phyloP scores from a whole-genome alignment of 2,797 vertebrate species.

The Odontamblyopus rebecca region DNA sequence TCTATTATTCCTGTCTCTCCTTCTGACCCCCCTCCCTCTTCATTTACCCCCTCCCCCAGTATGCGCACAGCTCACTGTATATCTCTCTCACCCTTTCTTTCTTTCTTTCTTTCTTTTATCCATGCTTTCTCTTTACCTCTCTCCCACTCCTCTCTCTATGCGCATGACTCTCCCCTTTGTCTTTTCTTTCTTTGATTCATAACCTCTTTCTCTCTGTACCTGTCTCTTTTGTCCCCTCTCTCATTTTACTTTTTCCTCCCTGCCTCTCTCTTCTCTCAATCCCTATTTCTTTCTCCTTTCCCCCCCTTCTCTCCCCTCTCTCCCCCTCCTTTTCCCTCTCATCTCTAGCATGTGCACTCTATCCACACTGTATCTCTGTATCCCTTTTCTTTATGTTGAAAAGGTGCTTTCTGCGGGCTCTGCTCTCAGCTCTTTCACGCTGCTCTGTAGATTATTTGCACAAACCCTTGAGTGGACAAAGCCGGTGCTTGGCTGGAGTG shows the following conservation, averaged over 20 bases:
- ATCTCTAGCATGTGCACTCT: neutral
- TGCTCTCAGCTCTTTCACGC: conserved; percentile 50
- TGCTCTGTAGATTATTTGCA: conserved; percentile 26
- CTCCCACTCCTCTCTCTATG: neutral
- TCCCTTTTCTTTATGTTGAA: conserved; percentile 46
- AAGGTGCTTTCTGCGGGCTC: conserved; percentile 45
- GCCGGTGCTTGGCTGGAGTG: conserved; percentile 40
- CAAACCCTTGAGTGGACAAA: conserved; percentile 37
- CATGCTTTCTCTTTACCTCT: too few relatives aligned
- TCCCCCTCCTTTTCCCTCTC: conserved; percentile 21
- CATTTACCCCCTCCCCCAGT: too few relatives aligned
- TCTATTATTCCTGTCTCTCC: neutral
- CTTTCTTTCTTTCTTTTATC: neutral
- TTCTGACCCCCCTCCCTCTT: neutral
- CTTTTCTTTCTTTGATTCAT: neutral
- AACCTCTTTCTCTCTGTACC: neutral
- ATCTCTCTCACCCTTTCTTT: neutral
- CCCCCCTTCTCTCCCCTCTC: neutral
- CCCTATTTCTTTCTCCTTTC: too few relatives aligned
- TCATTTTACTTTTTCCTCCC: neutral
- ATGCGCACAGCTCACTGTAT: neutral
- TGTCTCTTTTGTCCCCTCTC: neutral
- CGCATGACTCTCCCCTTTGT: neutral
- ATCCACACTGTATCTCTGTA: conserved; percentile 12
- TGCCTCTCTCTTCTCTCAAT: neutral